Conservation (phyloP, 2,888 invertebrate genomes). For the Lordiphosa andalusiaca region DNA sequence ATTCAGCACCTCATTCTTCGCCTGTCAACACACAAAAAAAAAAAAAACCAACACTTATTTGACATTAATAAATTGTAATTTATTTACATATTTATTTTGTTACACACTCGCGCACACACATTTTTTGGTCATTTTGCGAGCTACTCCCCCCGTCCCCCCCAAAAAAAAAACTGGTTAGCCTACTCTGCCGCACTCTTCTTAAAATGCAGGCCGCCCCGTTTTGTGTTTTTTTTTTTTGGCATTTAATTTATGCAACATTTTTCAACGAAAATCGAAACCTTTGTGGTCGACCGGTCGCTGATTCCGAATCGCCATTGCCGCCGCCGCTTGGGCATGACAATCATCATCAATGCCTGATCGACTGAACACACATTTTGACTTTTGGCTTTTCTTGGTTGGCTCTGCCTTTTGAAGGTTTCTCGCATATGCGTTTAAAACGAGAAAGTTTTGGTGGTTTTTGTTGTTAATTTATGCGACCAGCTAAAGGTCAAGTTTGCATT, state of each 20-base stretch:
- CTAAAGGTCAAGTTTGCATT: constrained; percentile 66
- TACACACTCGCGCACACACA: constrained; percentile 36
- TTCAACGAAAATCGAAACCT: constrained; percentile 35
- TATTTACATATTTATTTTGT: constrained; percentile 69
- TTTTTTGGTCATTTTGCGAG: constrained; percentile 23
- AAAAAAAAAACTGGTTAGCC: constrained; percentile 9
- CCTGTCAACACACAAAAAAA: constrained; percentile 35
- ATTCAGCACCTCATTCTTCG: constrained; percentile 19
- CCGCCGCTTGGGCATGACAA: constrained; percentile 29
- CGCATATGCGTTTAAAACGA: constrained; percentile 22
- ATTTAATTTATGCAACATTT: constrained; percentile 53
- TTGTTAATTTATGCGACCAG: constrained; percentile 30
- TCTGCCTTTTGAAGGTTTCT: constrained; percentile 48
- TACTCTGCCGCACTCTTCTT: constrained; percentile 13
- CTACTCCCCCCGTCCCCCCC: background rate
- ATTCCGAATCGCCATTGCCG: background rate
- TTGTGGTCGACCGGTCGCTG: constrained; percentile 19
- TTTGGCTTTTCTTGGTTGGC: constrained; percentile 28
- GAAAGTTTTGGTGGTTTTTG: constrained; percentile 43
- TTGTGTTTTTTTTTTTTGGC: constrained; percentile 16
- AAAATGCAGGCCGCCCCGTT: constrained; percentile 37
- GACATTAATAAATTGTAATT: constrained; percentile 67
- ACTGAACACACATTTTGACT: constrained; percentile 7
- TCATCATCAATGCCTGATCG: constrained; percentile 24
- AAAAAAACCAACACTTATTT: constrained; percentile 33